A percentile compares a stretch with the other conserved stretches of the same genome.
phyloP scores from a whole-genome alignment of 2,888 invertebrate species.

The Saturnia japonica region DNA sequence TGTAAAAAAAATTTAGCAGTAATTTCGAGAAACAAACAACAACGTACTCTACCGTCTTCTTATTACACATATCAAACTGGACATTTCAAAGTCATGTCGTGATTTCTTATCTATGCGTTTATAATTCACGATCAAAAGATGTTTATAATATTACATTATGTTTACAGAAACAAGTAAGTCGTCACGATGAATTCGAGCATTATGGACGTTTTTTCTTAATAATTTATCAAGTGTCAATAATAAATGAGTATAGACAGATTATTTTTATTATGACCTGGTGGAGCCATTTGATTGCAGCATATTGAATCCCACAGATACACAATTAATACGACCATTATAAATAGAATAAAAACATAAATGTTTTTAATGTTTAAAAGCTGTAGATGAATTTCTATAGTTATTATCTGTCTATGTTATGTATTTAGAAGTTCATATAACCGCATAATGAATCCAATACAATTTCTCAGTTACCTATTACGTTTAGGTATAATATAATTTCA shows the following conservation, averaged over 20 bases:
- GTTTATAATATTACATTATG: neutral
- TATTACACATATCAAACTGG: conserved; percentile 2
- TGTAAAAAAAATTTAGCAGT: neutral
- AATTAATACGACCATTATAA: neutral
- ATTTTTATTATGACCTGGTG: too few species aligned
- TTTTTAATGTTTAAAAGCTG: too few species aligned
- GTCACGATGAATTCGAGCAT: neutral
- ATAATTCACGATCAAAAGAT: neutral
- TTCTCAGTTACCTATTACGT: too few species aligned
- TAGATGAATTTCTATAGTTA: too few species aligned
- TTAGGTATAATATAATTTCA: too few species aligned
- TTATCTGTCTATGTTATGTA: too few species aligned
- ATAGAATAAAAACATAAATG: too few species aligned
- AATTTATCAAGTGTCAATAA: neutral
- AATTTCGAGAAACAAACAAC: neutral
- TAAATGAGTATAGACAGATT: neutral
- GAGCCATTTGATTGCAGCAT: neutral
- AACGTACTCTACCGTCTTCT: neutral
- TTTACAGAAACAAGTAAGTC: neutral
- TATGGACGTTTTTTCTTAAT: neutral
- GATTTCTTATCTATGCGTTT: conserved; percentile 1
- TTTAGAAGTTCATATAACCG: too few species aligned
- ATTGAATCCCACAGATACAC: neutral
- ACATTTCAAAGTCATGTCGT: conserved; percentile 11
- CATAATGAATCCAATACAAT: too few species aligned